A percentile compares a stretch with the other conserved stretches of the same genome.
These are phyloP conservation scores for Eretmocerus hayati DNA, from an alignment of 2,888 invertebrate genomes.

Conservation along the genomic window DNA sequence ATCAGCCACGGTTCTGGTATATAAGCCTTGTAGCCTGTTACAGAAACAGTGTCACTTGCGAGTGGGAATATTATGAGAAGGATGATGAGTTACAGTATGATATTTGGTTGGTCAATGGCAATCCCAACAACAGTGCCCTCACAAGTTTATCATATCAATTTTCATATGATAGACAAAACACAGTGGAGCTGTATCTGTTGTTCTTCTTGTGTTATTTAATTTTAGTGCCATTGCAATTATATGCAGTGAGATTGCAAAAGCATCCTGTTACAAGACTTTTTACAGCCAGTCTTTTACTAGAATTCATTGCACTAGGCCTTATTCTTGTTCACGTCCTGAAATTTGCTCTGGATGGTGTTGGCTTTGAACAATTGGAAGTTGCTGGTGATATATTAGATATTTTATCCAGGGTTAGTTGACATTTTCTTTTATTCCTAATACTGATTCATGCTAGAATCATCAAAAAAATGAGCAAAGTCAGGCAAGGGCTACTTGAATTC, in stretches of 20 bases:
- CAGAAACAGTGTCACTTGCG: conserved; percentile 69
- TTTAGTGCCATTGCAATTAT: conserved; percentile 81
- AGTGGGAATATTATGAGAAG: conserved; percentile 73
- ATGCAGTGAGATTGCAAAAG: conserved; percentile 80
- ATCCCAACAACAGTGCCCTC: conserved; percentile 79
- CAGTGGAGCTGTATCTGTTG: conserved; percentile 81
- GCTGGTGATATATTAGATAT: conserved; percentile 90
- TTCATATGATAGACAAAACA: conserved; percentile 91
- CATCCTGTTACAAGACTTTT: conserved; percentile 89
- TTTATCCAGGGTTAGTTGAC: conserved; percentile 67
- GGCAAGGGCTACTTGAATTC: no score
- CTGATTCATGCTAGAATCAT: no score
- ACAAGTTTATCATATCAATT: conserved; percentile 91
- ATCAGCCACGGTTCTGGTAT: conserved; percentile 94
- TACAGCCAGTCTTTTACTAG: conserved; percentile 77
- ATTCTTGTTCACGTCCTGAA: conserved; percentile 84
- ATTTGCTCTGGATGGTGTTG: conserved; percentile 86
- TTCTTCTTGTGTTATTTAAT: conserved; percentile 83
- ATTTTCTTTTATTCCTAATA: background rate
- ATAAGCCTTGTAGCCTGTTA: conserved; percentile 90
- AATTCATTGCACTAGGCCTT: conserved; percentile 77
- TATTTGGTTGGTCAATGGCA: conserved; percentile 94
- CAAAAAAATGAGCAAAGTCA: no score
- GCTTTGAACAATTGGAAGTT: conserved; percentile 72
- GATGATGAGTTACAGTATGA: conserved; percentile 68